phyloP scores from a whole-genome alignment of 2,888 invertebrate species.

The Tribolium freemani region DNA sequence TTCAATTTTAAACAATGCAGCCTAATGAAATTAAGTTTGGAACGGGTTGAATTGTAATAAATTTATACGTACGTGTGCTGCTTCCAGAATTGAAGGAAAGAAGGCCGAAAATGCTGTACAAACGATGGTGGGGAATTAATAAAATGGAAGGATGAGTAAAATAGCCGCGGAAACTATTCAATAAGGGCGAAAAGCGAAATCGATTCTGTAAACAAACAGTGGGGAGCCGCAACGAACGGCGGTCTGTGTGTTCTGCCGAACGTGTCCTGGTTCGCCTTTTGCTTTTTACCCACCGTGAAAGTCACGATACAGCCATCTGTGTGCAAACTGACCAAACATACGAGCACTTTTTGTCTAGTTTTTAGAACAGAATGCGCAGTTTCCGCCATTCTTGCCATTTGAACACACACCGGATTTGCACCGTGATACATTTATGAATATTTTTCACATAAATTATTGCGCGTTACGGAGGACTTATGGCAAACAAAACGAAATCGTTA shows the following conservation, averaged over 20 bases:
- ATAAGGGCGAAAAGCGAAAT: conserved; percentile 54
- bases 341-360: conserved; percentile 55
- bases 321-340: conserved; percentile 63
- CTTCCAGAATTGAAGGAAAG: conserved; percentile 61
- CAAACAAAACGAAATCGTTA: not conserved
- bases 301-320: conserved; percentile 66
- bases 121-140: conserved; percentile 55
- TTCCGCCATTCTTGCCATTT: conserved; percentile 46
- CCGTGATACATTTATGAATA: not conserved
- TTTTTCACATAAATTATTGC: not conserved
- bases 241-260: conserved; percentile 27
- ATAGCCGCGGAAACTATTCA: conserved; percentile 52
- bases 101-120: conserved; percentile 55
- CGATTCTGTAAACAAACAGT: conserved; percentile 53
- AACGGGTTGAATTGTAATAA: conserved; percentile 69
- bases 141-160: conserved; percentile 52
- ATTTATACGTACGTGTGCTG: conserved; percentile 64
- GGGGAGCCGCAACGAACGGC: conserved; percentile 45
- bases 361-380: conserved; percentile 45
- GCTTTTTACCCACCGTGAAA: conserved; percentile 54
- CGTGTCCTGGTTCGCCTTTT: conserved; percentile 48
- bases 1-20: conserved; percentile 69
- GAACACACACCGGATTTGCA: not conserved
- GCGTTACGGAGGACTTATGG: not conserved
- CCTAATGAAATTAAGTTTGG: conserved; percentile 69